These are phyloP conservation scores for Pogoniulus pusillus DNA, from an alignment of 2,797 vertebrate species.

Conservation along the genomic window DNA sequence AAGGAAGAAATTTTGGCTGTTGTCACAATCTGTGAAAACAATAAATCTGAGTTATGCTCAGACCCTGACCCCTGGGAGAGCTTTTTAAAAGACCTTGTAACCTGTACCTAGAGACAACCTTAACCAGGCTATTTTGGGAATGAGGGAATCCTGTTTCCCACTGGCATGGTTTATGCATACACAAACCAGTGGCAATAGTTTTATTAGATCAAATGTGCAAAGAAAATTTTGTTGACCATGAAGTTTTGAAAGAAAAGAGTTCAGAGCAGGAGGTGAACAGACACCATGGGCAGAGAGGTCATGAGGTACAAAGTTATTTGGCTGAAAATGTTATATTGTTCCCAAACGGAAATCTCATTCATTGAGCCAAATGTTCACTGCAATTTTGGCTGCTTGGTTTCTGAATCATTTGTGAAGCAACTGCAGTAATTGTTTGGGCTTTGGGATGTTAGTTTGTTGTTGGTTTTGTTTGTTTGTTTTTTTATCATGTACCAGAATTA, in stretches of 20 bases:
- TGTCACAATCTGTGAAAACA: background rate
- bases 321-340: slow-evolving; percentile 11
- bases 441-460: no score
- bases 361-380: background rate
- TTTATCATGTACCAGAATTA: background rate
- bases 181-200: background rate
- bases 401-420: slow-evolving; percentile 42
- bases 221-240: background rate
- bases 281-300: background rate
- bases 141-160: background rate
- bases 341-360: background rate
- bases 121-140: background rate
- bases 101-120: background rate
- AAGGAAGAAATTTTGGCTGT: background rate
- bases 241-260: background rate
- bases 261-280: background rate
- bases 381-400: slow-evolving; percentile 5
- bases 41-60: background rate
- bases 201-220: background rate
- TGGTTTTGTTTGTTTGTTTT: background rate
- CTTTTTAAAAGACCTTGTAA: background rate
- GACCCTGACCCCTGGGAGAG: background rate
- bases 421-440: background rate
- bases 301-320: background rate
- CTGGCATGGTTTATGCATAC: background rate